A percentile compares a stretch with the other conserved stretches of the same genome.
phyloP scores from a whole-genome alignment of 1,140 invertebrate genomes.

The Dreissena rostriformis region DNA sequence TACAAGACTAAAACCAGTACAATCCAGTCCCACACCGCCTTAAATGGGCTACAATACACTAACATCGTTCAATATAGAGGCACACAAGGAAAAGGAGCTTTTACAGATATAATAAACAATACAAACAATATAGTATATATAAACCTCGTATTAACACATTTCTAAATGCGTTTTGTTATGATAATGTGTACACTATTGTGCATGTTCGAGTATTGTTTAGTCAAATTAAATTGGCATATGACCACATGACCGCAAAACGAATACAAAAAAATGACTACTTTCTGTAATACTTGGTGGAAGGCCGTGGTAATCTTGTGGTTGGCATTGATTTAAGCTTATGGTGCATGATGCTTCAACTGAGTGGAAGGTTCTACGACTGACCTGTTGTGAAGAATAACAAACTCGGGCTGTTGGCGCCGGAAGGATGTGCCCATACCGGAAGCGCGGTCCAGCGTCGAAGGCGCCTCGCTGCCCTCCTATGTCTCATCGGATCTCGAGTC shows the following conservation, averaged over 20 bases:
- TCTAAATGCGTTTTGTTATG: not conserved
- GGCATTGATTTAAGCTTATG: not conserved
- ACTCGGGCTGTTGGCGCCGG: conserved; percentile 68
- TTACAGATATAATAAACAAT: not conserved
- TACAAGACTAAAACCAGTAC: conserved; percentile 98
- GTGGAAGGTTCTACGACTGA: not conserved
- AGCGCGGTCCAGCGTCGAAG: conserved; percentile 23
- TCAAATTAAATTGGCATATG: not conserved
- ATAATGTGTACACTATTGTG: not conserved
- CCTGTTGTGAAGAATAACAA: conserved; percentile 98
- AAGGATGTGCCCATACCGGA: conserved; percentile 37
- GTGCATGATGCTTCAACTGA: not conserved
- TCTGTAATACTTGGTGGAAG: not conserved
- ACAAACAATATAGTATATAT: not conserved
- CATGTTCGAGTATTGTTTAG: not conserved
- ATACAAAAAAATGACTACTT: not conserved
- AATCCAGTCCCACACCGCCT: conserved; percentile 99
- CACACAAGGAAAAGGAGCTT: not conserved
- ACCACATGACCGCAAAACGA: not conserved
- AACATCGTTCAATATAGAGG: not conserved
- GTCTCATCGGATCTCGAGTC: conserved; percentile 34
- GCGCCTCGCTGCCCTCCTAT: conserved; percentile 28
- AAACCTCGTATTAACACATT: not conserved
- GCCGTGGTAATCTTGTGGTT: not conserved
- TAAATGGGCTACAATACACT: conserved; percentile 87